Conservation (phyloP, 2,888 invertebrate species). For the Allophyes oxyacanthae region DNA sequence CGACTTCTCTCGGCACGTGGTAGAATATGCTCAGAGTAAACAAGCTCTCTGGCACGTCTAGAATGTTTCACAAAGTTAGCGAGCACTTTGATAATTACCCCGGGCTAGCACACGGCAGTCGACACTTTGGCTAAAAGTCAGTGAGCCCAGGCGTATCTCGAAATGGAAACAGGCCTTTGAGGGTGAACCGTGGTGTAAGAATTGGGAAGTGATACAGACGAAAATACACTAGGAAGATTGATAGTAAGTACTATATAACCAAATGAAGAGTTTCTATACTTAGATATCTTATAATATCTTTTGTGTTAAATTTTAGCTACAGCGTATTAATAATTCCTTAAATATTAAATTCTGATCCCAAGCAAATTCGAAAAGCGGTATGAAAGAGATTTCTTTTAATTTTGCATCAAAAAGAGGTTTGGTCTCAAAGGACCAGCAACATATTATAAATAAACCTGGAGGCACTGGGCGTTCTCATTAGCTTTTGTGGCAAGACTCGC, state of each 20-base stretch:
- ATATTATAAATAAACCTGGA: conserved; percentile 21
- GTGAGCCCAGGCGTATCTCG: conserved; percentile 7
- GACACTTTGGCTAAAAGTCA: conserved; percentile 1
- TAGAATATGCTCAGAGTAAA: too few relatives aligned
- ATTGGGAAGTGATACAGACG: too few relatives aligned
- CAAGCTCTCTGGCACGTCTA: conserved; percentile 19
- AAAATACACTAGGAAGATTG: too few relatives aligned
- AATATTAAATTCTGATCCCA: neutral
- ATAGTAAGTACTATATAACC: too few relatives aligned
- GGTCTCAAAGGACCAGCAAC: conserved; percentile 17
- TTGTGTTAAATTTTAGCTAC: too few relatives aligned
- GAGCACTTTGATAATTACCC: conserved; percentile 24
- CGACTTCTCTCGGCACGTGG: conserved; percentile 12
- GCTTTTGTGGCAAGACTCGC: neutral
- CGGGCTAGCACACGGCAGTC: conserved; percentile 11
- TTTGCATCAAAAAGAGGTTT: conserved; percentile 20
- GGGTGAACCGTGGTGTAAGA: too few relatives aligned
- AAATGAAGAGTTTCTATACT: too few relatives aligned
- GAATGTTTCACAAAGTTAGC: conserved; percentile 39
- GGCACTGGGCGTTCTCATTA: conserved; percentile 25
- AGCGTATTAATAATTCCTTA: too few relatives aligned
- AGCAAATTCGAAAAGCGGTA: conserved; percentile 12
- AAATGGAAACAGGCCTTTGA: conserved; percentile 17
- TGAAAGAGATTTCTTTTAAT: conserved; percentile 34
- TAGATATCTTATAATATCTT: too few relatives aligned